Percentiles rank a stretch among this genome's conserved stretches.
Evolutionary conservation across 2,888 invertebrate genomes (phyloP).

Genomic region (Rapana venosa): DNA sequence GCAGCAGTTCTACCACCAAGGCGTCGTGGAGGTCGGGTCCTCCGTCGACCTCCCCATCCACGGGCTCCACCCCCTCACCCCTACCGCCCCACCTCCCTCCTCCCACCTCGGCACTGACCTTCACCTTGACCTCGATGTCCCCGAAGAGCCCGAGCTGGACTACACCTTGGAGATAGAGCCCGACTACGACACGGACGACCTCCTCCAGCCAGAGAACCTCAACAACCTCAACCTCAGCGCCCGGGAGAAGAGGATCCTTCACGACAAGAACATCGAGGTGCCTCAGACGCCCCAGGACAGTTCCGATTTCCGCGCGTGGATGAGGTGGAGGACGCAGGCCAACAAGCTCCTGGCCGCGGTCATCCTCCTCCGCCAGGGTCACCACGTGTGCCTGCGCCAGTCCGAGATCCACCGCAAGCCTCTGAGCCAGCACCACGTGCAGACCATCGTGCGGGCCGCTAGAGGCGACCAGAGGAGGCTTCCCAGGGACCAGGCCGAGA

Average conservation of each 20-base stretch:
- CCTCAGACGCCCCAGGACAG: constrained; percentile 4
- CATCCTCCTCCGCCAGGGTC: constrained; percentile 49
- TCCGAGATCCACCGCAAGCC: constrained; percentile 50
- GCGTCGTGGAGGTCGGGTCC: constrained; percentile 37
- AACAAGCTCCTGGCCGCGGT: constrained; percentile 52
- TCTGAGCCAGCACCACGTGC: constrained; percentile 45
- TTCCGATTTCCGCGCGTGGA: constrained; percentile 52
- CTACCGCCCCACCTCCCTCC: not conserved
- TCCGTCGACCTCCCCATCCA: constrained; percentile 15
- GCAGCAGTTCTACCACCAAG: constrained; percentile 42
- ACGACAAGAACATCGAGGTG: constrained; percentile 46
- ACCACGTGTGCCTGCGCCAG: constrained; percentile 47
- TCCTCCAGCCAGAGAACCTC: not conserved
- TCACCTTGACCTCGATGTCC: constrained; percentile 10
- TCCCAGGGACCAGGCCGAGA: constrained; percentile 22
- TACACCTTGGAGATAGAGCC: constrained; percentile 41
- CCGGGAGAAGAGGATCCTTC: constrained; percentile 43
- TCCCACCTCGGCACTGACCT: constrained; percentile 4
- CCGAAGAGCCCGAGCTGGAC: constrained; percentile 44
- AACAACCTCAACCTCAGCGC: constrained; percentile 42
- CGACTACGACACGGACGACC: constrained; percentile 46
- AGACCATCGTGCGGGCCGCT: constrained; percentile 47
- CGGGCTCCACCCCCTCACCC: not conserved
- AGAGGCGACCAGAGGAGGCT: not conserved
- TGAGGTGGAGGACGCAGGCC: constrained; percentile 55